Base-by-base conservation (phyloP, 1,140 invertebrate genomes). In the Macrotrachela quadricornifera region DNA sequence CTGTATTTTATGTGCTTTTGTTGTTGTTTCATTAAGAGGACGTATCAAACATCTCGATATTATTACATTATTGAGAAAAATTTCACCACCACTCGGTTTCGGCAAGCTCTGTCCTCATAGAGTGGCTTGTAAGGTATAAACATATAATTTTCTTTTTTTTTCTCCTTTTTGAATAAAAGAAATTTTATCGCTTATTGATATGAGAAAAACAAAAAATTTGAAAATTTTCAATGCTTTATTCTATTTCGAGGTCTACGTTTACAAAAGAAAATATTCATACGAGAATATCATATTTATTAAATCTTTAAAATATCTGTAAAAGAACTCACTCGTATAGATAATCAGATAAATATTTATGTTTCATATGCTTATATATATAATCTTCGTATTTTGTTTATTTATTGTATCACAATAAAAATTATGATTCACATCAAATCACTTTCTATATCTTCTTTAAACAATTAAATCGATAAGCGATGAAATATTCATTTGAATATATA, bases 11-110 rank as follows among this genome's bases (percentile, higher is more conserved):
- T n/a, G n/a, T n/a, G n/a, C 8, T 8, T 46, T 46, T 46, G 51
- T 46, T 49, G 17, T 40, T 53, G 46, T n/a, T 58, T 49, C 57
- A 62, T 67, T 52, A 11, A 92, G 92, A 71, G 94, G 92, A 41
- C 76, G 91, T 57, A 99, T 99, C 59, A 99, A 99, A 71, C 94
- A 99, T 77, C 74, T 99, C 61, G 94, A 99, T 72, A n/a, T 99
- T 10, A 92, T 99, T 0, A 96, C 90, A 1, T 70, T 99, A 40
- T 71, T 97, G 10, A 76, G 92, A 56, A 99, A 99, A 74, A 99
- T 99, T 59, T 96, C 91, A 49, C 94, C 94, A 40, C 94, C 94
- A 0, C 69, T 99, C 52, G 90, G 94, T 57, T 99, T 99, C 70
- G 94, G 94, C 57, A 97, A 97, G 74, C 72, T 99, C 6, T 99